phyloP scores from a whole-genome alignment of 2,113 vertebrate species.

The Apteryx owenii region DNA sequence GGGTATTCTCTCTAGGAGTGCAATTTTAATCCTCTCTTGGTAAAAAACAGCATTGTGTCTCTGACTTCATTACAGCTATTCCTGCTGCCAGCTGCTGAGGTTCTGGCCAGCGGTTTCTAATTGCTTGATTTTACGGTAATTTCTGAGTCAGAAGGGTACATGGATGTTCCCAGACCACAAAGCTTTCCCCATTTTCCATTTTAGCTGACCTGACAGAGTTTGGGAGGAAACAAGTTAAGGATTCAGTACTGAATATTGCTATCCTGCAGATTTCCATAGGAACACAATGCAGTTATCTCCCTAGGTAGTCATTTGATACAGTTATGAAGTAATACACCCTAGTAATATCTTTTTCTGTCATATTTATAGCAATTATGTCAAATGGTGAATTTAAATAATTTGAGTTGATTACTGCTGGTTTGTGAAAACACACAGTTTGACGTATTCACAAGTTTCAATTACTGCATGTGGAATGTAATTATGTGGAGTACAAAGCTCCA shows the following conservation, averaged over 20 bases:
- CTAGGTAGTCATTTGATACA: slow-evolving; percentile 28
- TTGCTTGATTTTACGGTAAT: slow-evolving; percentile 1
- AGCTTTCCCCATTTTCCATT: background rate
- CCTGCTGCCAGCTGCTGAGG: background rate
- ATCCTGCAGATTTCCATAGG: background rate
- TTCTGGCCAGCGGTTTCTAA: background rate
- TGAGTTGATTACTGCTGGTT: slow-evolving; percentile 64
- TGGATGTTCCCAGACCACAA: accelerated
- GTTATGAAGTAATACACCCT: slow-evolving; percentile 20
- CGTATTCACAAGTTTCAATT: slow-evolving; percentile 59
- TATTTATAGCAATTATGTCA: slow-evolving; percentile 71
- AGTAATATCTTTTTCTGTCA: slow-evolving; percentile 60
- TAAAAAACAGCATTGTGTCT: background rate
- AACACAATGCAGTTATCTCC: slow-evolving; percentile 22
- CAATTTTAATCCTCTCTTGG: background rate
- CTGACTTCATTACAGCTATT: background rate
- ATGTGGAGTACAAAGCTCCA: slow-evolving; percentile 42
- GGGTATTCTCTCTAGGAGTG: background rate
- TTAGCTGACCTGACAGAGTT: background rate
- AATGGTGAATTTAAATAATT: slow-evolving; percentile 71
- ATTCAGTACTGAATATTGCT: background rate
- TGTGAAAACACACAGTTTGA: slow-evolving; percentile 74
- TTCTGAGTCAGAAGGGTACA: background rate
- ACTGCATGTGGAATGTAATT: slow-evolving; percentile 63
- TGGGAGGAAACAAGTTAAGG: background rate